Evolutionary conservation across 2,797 vertebrate species (phyloP).

Genomic region (Trematocara caparti): DNA sequence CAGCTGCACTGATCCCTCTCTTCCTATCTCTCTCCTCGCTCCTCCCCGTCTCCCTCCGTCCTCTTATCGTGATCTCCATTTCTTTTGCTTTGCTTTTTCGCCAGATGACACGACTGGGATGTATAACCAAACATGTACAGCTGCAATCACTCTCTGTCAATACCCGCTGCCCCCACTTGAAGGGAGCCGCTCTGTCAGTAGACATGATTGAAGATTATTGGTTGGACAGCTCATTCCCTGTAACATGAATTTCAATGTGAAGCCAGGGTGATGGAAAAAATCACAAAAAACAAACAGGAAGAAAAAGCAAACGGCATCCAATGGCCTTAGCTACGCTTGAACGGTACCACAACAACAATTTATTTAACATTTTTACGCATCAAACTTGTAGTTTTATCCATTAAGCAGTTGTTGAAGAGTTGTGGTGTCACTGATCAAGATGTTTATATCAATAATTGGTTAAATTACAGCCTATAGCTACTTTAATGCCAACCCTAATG

Average conservation of each 20-base stretch:
- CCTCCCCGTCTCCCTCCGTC: conserved; percentile 8
- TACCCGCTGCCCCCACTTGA: neutral
- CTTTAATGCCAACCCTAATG: neutral
- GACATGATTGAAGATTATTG: neutral
- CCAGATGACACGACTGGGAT: neutral
- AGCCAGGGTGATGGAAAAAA: neutral
- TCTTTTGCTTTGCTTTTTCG: conserved; percentile 1
- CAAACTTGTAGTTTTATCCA: neutral
- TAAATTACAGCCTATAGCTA: neutral
- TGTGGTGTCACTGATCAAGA: neutral
- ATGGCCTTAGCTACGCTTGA: neutral
- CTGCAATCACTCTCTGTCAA: neutral
- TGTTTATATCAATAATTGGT: neutral
- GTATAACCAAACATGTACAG: neutral
- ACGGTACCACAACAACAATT: rapidly evolving
- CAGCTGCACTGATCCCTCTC: conserved; percentile 61
- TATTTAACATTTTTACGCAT: rapidly evolving
- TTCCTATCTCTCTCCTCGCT: conserved; percentile 27
- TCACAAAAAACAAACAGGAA: neutral
- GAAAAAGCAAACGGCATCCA: neutral
- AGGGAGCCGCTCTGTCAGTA: neutral
- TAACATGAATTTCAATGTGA: neutral
- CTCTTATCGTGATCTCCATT: conserved; percentile 12
- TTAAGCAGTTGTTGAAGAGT: neutral
- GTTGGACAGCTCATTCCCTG: neutral